A percentile compares a stretch with the other conserved stretches of the same genome.
These are phyloP conservation scores for Drosophila rhopaloa DNA, from an alignment of 1,140 invertebrate genomes.

Conservation along the genomic window DNA sequence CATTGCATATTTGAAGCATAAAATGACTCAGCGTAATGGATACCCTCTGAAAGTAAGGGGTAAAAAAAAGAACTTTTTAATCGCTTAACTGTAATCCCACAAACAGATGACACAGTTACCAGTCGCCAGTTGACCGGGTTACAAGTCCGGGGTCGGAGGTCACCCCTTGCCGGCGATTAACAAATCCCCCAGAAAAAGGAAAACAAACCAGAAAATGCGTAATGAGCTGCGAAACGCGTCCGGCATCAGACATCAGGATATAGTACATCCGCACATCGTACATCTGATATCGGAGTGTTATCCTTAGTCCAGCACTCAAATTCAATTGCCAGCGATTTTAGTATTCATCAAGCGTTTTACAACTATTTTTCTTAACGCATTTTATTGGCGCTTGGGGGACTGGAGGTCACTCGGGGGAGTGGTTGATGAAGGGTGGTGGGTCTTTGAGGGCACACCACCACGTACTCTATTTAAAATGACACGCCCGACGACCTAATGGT, in stretches of 20 bases:
- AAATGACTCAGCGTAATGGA: too few relatives aligned
- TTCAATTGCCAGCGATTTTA: slow-evolving; percentile 75
- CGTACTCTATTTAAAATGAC: slow-evolving; percentile 76
- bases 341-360: slow-evolving; percentile 80
- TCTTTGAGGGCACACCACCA: slow-evolving; percentile 20
- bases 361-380: slow-evolving; percentile 83
- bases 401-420: slow-evolving; percentile 34
- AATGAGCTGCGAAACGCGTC: slow-evolving; percentile 73
- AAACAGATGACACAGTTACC: slow-evolving; percentile 20
- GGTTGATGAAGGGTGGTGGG: slow-evolving; percentile 3
- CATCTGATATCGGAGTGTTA: slow-evolving; percentile 23
- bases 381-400: slow-evolving; percentile 77
- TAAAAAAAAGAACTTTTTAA: background rate
- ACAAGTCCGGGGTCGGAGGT: slow-evolving; percentile 1
- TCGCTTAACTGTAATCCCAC: slow-evolving; percentile 1
- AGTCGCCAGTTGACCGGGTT: slow-evolving; percentile 2
- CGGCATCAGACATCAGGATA: slow-evolving; percentile 36
- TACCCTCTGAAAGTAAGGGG: too few relatives aligned
- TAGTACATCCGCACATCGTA: slow-evolving; percentile 17
- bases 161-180: slow-evolving; percentile 33
- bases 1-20: too few relatives aligned
- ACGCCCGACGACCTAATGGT: slow-evolving; percentile 70
- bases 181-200: slow-evolving; percentile 11
- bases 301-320: slow-evolving; percentile 32
- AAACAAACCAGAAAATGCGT: slow-evolving; percentile 50